Percentiles rank a stretch among this genome's conserved stretches.
These are phyloP conservation scores for Lutraria rhynchaena DNA, from an alignment of 1,140 invertebrate species.

Conservation along the genomic window DNA sequence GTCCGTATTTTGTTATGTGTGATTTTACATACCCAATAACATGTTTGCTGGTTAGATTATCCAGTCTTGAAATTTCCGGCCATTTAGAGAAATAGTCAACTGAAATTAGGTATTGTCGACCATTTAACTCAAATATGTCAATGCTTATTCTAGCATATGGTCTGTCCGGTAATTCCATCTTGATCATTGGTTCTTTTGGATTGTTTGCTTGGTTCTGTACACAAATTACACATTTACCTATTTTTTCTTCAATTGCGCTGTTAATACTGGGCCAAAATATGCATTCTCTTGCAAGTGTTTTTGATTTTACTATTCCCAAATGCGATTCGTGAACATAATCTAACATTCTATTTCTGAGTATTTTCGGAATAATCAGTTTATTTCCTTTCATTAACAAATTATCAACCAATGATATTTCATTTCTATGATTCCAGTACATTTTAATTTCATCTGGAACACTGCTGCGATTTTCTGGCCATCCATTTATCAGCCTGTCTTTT, in stretches of 20 bases:
- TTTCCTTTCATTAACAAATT: background rate
- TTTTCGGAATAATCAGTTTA: background rate
- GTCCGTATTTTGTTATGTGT: slow-evolving; percentile 47
- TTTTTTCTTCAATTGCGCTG: slow-evolving; percentile 81
- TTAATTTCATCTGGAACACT: slow-evolving; percentile 15
- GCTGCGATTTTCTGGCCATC: background rate
- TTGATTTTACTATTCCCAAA: slow-evolving; percentile 37
- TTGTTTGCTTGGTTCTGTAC: slow-evolving; percentile 69
- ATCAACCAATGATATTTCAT: slow-evolving; percentile 8
- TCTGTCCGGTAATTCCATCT: slow-evolving; percentile 23
- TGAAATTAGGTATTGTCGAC: slow-evolving; percentile 46
- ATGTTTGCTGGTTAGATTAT: no score
- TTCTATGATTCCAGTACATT: slow-evolving; percentile 71
- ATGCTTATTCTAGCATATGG: slow-evolving; percentile 57
- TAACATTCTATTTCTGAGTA: background rate
- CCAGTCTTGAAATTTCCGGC: no score
- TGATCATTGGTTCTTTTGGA: slow-evolving; percentile 51
- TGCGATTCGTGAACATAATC: slow-evolving; percentile 6
- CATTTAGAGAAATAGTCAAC: no score
- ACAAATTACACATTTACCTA: slow-evolving; percentile 81
- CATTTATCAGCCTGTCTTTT: background rate
- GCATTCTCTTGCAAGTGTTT: slow-evolving; percentile 22
- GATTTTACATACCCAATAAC: no score
- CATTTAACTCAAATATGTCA: slow-evolving; percentile 60
- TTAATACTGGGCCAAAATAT: slow-evolving; percentile 76